These are phyloP conservation scores for Morinoia aosen DNA, from an alignment of 2,888 invertebrate species.

Conservation along the genomic window DNA sequence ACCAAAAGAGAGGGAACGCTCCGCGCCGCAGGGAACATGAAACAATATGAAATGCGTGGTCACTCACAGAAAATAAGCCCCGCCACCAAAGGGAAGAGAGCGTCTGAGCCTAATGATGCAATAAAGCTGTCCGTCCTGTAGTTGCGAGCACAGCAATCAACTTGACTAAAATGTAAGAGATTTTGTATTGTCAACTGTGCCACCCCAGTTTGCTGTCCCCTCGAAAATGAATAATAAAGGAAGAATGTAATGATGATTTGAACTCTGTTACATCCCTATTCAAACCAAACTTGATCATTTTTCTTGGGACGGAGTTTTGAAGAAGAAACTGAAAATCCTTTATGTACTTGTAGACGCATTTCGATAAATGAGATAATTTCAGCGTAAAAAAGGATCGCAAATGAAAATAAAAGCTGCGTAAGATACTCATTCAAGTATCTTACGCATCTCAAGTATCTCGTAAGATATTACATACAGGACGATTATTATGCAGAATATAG, in stretches of 20 bases:
- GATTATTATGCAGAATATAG: no score
- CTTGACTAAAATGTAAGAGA: neutral
- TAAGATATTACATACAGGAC: no score
- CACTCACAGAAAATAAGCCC: conserved; percentile 5
- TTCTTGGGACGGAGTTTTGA: neutral
- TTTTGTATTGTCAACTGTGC: neutral
- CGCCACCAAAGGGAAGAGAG: neutral
- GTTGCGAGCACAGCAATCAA: neutral
- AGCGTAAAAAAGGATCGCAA: neutral
- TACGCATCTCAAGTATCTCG: no score
- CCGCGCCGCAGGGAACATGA: neutral
- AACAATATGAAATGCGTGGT: conserved; percentile 31
- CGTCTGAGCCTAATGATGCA: neutral
- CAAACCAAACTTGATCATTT: neutral
- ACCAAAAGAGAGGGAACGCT: neutral
- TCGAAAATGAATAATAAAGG: neutral
- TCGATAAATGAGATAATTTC: neutral
- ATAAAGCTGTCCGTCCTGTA: neutral
- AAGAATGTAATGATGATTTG: neutral
- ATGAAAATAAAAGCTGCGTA: neutral
- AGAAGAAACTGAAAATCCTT: neutral
- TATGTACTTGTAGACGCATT: neutral
- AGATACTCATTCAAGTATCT: no score
- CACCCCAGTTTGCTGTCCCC: neutral
- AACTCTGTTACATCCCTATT: neutral